A percentile compares a stretch with the other conserved stretches of the same genome.
These are phyloP conservation scores for Drosophila quasianomalipes DNA, from an alignment of 2,888 invertebrate genomes.

Conservation along the genomic window DNA sequence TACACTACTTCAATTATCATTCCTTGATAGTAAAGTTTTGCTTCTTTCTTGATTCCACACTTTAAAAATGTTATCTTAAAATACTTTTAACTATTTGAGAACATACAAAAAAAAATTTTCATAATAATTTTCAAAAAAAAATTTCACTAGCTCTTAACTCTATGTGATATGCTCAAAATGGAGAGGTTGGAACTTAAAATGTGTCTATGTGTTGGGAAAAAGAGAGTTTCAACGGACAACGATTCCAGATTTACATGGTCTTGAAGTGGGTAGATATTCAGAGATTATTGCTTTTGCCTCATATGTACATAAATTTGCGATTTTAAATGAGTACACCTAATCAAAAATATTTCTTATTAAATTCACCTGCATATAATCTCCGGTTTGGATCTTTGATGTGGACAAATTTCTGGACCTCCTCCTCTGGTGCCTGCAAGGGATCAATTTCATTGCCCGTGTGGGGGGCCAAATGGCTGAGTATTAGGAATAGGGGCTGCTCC, in stretches of 20 bases:
- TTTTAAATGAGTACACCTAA: background rate
- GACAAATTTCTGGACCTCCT: conserved; percentile 89
- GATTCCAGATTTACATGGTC: background rate
- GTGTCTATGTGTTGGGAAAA: background rate
- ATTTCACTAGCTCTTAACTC: background rate
- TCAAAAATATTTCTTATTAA: background rate
- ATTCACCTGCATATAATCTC: conserved; percentile 89
- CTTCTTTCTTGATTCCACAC: background rate
- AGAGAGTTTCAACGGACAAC: background rate
- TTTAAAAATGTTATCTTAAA: background rate
- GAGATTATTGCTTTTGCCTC: too few species aligned
- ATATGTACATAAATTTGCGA: background rate
- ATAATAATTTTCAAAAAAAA: background rate
- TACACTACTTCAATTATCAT: background rate
- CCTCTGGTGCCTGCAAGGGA: conserved; percentile 90
- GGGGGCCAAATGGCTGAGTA: conserved; percentile 92
- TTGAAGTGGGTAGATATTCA: background rate
- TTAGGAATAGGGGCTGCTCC: conserved; percentile 90
- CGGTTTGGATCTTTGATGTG: conserved; percentile 89
- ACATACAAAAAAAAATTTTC: background rate
- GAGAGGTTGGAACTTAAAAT: background rate
- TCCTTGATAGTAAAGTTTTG: background rate
- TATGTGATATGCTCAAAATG: background rate
- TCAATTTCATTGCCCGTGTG: conserved; percentile 91
- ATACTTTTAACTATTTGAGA: background rate